Base-by-base conservation (phyloP, 2,113 vertebrate genomes). In the Halcyon senegalensis region DNA sequence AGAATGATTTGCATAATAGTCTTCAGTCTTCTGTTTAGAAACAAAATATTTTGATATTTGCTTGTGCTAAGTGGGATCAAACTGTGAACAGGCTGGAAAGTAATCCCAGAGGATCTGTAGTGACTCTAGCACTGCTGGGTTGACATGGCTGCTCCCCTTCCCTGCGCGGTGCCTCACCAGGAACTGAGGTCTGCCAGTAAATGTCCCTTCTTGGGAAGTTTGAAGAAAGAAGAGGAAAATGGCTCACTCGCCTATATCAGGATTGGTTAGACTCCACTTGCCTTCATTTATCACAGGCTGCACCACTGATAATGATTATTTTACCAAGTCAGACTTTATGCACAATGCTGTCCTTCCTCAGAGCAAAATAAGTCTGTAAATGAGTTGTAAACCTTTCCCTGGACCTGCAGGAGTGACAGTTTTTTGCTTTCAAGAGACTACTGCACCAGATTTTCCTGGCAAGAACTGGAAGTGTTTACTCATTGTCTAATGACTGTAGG, bases 1-100 rank as follows among this genome's bases (percentile, higher is more conserved):
- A 97, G 81, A 87, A 96, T 28, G 33, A 93, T 95, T 94, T 93
- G 88, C 90, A 87, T 93, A 95, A 88, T 44, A 83, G 48, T 12
- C 20, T 77, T 94, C 80, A 94, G 81, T 93, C 90, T 84, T 97
- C 94, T 89, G 37, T 96, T 96, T 90, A 72, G 81, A 84, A 96
- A 96, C 70, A 94, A 95, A 96, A 85, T 84, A 90, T 78, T 75
- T 70, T 84, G 28, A 74, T 90, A 92, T 83, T 80, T 87, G 66
- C 86, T 95, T 95, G 48, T 8, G 13, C 83, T 81, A 95, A 88
- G 78, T 77, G 68, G 76, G 76, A 94, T 95, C 85, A 92, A 90
- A 78, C 80, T 85, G 93, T 0, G 2, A 84, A 59, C n/a, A 66
- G n/a, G 51, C 80, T 77, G 70, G 60, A 8, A 6, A 73, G 63